These are phyloP conservation scores for Sussaba pulchella DNA, from an alignment of 2,888 invertebrate species.

Conservation along the genomic window DNA sequence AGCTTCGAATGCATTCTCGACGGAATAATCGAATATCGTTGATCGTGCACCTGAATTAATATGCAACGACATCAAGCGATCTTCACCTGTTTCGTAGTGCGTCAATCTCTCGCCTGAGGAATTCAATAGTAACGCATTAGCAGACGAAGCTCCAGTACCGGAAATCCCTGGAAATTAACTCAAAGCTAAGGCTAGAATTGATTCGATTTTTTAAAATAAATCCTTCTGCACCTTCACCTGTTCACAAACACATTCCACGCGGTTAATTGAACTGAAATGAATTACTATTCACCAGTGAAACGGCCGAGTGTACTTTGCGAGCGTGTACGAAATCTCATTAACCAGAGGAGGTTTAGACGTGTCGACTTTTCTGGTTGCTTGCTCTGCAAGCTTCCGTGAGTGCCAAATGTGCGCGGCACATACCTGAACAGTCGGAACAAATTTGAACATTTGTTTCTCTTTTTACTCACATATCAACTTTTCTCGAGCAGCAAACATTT, in stretches of 20 bases:
- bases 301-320: neutral
- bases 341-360: neutral
- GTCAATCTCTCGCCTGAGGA: slow-evolving; percentile 21
- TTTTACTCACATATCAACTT: neutral
- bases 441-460: neutral
- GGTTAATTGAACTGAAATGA: slow-evolving; percentile 29
- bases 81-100: slow-evolving; percentile 7
- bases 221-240: slow-evolving; percentile 11
- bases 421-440: neutral
- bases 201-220: neutral
- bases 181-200: slow-evolving; percentile 6
- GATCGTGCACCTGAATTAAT: slow-evolving; percentile 11
- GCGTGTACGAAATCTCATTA: neutral
- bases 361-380: slow-evolving; percentile 11
- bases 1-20: neutral
- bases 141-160: slow-evolving; percentile 27
- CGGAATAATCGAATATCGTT: neutral
- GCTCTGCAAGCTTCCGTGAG: neutral
- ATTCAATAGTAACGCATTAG: slow-evolving; percentile 38
- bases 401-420: neutral
- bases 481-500: neutral
- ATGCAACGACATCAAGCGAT: neutral
- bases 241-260: neutral
- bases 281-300: slow-evolving; percentile 13
- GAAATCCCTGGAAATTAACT: slow-evolving; percentile 27